Conservation (phyloP, 2,113 vertebrate species). For the Montifringilla adamsi region DNA sequence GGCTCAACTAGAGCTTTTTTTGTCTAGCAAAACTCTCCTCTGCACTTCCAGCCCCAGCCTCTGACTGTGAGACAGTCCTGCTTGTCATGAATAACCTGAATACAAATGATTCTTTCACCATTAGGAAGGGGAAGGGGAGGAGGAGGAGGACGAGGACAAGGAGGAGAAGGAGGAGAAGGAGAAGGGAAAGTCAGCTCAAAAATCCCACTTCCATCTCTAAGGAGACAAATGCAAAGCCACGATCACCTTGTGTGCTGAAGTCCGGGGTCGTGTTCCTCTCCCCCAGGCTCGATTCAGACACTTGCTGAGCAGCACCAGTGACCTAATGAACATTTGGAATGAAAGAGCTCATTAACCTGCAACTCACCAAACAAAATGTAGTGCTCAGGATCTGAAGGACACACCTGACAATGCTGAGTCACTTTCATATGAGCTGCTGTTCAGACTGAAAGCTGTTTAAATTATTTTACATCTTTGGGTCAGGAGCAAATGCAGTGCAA, state of each 20-base stretch:
- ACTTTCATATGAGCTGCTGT: background rate
- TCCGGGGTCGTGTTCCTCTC: conserved; percentile 77
- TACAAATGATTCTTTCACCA: background rate
- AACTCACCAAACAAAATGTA: background rate
- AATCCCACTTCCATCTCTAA: background rate
- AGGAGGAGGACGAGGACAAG: background rate
- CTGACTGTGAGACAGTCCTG: background rate
- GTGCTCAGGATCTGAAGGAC: background rate
- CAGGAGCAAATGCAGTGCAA: background rate
- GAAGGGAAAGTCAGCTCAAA: background rate
- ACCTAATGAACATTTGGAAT: conserved; percentile 67
- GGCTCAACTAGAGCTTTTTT: background rate
- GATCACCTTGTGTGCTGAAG: conserved; percentile 87
- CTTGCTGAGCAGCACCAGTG: conserved; percentile 75
- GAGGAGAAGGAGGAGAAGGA: background rate
- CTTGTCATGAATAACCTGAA: background rate
- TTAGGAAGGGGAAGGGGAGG: background rate
- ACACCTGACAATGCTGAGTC: background rate
- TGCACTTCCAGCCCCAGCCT: background rate
- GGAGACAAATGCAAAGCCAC: background rate
- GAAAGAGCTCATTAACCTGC: background rate
- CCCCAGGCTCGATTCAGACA: conserved; percentile 76
- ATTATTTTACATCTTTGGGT: background rate
- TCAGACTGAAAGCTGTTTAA: background rate
- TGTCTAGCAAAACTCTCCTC: background rate